phyloP scores from a whole-genome alignment of 1,140 invertebrate species.

The Bombus consobrinus region DNA sequence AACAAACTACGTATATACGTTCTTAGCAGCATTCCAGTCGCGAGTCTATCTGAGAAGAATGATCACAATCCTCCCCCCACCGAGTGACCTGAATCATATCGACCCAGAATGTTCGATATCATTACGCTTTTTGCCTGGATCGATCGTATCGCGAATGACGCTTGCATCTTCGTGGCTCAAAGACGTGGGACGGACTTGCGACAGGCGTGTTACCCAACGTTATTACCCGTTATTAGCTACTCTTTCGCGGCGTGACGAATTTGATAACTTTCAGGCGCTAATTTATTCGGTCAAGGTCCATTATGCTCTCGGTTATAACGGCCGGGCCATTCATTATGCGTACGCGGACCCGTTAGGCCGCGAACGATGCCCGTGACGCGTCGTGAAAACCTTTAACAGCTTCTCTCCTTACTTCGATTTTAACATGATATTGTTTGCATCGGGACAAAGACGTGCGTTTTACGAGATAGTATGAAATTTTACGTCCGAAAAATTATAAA shows the following conservation, averaged over 20 bases:
- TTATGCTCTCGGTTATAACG: conserved; percentile 27
- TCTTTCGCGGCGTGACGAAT: conserved; percentile 17
- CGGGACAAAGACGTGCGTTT: conserved; percentile 1
- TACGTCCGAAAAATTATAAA: background rate
- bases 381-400: conserved; percentile 41
- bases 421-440: conserved; percentile 6
- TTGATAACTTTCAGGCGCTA: conserved; percentile 12
- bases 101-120: conserved; percentile 40
- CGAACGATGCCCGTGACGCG: background rate
- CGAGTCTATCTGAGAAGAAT: background rate
- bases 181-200: background rate
- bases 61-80: background rate
- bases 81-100: conserved; percentile 22
- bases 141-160: conserved; percentile 16
- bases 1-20: background rate
- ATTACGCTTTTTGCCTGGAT: background rate
- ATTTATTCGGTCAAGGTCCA: conserved; percentile 43
- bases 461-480: background rate
- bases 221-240: conserved; percentile 32
- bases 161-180: background rate
- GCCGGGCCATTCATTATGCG: conserved; percentile 26
- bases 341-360: background rate
- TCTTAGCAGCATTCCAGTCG: conserved; percentile 8
- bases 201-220: background rate
- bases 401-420: conserved; percentile 45